These are phyloP conservation scores for Helicolenus hilgendorfi DNA, from an alignment of 2,797 vertebrate genomes.

Conservation along the genomic window DNA sequence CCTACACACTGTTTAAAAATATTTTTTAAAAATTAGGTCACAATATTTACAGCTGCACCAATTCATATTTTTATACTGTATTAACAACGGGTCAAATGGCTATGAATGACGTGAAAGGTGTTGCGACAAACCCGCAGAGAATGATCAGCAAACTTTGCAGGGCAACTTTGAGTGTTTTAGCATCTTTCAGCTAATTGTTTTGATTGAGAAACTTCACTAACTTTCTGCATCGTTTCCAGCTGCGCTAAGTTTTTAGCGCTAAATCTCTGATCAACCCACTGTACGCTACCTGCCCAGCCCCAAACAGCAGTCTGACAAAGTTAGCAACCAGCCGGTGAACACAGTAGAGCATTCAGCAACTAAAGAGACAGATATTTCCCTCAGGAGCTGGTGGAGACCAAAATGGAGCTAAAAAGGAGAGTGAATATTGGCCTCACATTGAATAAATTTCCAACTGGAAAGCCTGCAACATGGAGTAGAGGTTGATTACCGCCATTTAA, in stretches of 20 bases:
- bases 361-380: not conserved
- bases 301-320: not conserved
- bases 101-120: not conserved
- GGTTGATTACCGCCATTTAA: slow-evolving; percentile 3
- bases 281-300: not conserved
- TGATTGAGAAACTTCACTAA: not conserved
- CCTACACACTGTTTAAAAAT: too few relatives aligned
- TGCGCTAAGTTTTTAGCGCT: not conserved
- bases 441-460: not conserved
- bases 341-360: not conserved
- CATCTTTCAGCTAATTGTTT: not conserved
- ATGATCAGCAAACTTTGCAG: not conserved
- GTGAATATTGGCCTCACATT: not conserved
- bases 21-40: too few relatives aligned
- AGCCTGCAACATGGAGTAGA: not conserved
- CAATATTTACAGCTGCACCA: not conserved
- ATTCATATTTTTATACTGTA: not conserved
- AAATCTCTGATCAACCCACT: not conserved
- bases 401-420: not conserved
- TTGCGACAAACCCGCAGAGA: not conserved
- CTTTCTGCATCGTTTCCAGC: not conserved
- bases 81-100: not conserved
- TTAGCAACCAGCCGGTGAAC: not conserved
- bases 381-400: not conserved
- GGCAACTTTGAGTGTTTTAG: not conserved